Evolutionary conservation across 2,888 invertebrate genomes (phyloP), one percentile per base, ranked within the genome.

Genomic region (Baronia brevicornis): DNA sequence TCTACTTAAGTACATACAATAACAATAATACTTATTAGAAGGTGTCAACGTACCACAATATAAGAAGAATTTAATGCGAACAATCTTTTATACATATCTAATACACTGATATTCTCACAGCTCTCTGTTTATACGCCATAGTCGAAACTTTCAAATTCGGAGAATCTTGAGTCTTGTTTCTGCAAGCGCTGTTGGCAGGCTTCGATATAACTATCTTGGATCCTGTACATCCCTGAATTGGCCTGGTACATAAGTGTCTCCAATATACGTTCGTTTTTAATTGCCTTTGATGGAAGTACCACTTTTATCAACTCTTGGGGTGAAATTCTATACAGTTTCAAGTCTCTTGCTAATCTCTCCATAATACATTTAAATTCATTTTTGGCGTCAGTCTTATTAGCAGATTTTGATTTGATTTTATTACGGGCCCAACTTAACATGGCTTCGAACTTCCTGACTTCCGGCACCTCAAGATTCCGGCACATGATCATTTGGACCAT

Each of bases 401-500:
- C 90, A 54, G 91, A 88, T 74, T 91, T 92, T 52, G 89, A 86
- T 71, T 91, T 89, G 51, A 95, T 92, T 77, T 93, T 92, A 69
- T 94, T 89, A 40, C 91, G 89, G 4, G 96, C 94, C 96, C 96
- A 96, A 36, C 89, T 88, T 25, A 96, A 86, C 96, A 96, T 96
- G 1, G 95, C 95, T 72, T 96, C 95, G 64, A 96, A 96, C 71
- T 96, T 96, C 29, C 91, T 87, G 19, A 96, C 92, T 70, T 96
- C 96, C 0, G 92, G 90, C 27, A 96, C 92, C 60, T 95, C 94
- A 43, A 96, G 86, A 60, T 92, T 93, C n/a, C 96, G 89, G 69
- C 91, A 91, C 94, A 95, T 94, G 47, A 95, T 94, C 93, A 94
- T 94, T 63, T 95, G 94, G 9, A 96, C 95, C 95, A 96, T 95